Conservation (phyloP, 2,888 invertebrate species). For the Lycaena phlaeas region DNA sequence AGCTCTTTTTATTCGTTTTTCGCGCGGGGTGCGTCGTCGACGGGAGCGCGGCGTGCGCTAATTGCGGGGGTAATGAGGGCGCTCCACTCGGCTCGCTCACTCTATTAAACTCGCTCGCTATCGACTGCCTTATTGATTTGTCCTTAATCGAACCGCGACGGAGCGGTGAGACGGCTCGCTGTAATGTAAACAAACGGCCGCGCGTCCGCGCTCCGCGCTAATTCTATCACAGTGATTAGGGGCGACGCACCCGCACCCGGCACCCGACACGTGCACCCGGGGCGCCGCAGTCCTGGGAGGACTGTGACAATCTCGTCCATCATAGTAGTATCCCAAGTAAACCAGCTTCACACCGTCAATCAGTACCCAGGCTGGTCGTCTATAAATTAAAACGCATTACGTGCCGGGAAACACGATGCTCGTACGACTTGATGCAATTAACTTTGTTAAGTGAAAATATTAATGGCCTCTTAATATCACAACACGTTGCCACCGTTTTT, state of each 20-base stretch:
- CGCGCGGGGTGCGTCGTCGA: constrained; percentile 71
- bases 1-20: constrained; percentile 77
- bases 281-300: too few relatives aligned
- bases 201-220: constrained; percentile 39
- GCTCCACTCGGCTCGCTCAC: constrained; percentile 67
- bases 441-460: neutral
- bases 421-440: neutral
- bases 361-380: neutral
- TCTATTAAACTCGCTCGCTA: constrained; percentile 69
- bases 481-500: neutral
- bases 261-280: too few relatives aligned
- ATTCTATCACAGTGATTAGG: constrained; percentile 61
- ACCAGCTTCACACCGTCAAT: neutral
- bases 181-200: constrained; percentile 55
- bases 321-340: too few relatives aligned
- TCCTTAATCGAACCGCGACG: constrained; percentile 60
- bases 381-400: constrained; percentile 6
- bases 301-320: too few relatives aligned
- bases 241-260: constrained; percentile 24
- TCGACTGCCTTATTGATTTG: constrained; percentile 72
- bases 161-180: constrained; percentile 38
- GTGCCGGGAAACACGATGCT: neutral
- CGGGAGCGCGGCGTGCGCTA: constrained; percentile 69
- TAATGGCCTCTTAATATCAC: neutral
- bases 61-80: constrained; percentile 73